Base-by-base conservation (phyloP, 2,113 vertebrate species). In the Pipra filicauda region DNA sequence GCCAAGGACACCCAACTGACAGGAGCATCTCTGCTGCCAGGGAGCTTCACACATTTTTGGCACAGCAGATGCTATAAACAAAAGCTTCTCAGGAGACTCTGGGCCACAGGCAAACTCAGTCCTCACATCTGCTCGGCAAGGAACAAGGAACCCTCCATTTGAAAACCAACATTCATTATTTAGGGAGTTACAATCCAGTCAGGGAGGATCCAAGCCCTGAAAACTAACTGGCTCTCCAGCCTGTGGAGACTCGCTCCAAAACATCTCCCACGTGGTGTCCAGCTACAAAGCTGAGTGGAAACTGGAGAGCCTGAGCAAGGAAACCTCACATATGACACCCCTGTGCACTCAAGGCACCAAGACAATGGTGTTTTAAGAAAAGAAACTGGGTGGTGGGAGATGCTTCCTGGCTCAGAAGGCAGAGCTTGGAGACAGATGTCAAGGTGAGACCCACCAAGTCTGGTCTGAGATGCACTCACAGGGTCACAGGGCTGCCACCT, bases 91-190 rank as follows among this genome's bases (percentile, higher is more conserved):
- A 26, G 4, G 81, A 90, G 85, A 85, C 67, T 35, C 27, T 9
- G 5, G 33, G 72, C 74, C 78, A 84, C 80, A 52, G 69, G 69
- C 31, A 49, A 95, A 91, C 18, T 64, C 52, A 79, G 0, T 74
- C 48, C 39, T 57, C 4, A 2, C 58, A 76, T 48, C 79, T 88
- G 71, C 86, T 72, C 23, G 58, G 52, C 39, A 88, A 54, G 54
- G 33, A 92, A 43, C 19, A 44, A 59, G 58, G 69, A 97, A 61
- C n/a, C 72, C 78, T 93, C 41, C 5, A 31, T 21, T 54, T 64
- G 48, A 76, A 90, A 93, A 89, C 22, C 70, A 92, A 37, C 58
- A 75, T 62, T 85, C 46, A 41, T 91, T 88, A 94, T 74, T 87
- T 85, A 74, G 41, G 59, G 51, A 72, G 70, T 62, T 70, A 87